These are phyloP conservation scores for Achlya flavicornis DNA, from an alignment of 2,888 invertebrate species.

Conservation along the genomic window DNA sequence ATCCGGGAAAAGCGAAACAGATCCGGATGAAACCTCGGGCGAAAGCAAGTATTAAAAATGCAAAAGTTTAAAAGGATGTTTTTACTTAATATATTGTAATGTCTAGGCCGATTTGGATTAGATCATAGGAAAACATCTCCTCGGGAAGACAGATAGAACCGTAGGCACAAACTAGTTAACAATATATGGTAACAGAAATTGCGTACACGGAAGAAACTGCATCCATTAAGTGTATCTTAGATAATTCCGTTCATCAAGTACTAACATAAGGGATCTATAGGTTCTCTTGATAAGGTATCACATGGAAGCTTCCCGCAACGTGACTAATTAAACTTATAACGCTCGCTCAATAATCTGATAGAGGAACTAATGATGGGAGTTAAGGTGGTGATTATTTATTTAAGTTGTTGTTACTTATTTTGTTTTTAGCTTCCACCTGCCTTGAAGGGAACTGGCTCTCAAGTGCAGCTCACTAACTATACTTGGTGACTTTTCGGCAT, in stretches of 20 bases:
- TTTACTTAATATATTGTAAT: no score
- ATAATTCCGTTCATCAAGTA: background rate
- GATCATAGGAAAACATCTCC: background rate
- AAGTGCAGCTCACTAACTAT: no score
- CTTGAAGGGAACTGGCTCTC: no score
- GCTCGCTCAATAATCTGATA: background rate
- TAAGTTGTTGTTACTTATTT: background rate
- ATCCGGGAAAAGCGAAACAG: no score
- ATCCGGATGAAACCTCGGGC: no score
- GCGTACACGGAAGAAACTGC: background rate
- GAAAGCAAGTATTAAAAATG: no score
- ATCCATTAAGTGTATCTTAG: background rate
- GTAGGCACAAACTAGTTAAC: no score
- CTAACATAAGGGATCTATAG: background rate
- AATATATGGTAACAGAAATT: background rate
- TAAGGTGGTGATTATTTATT: background rate
- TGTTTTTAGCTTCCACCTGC: no score
- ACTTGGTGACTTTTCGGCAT: no score
- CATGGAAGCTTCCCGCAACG: constrained; percentile 1
- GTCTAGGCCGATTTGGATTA: no score
- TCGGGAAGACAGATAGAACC: background rate
- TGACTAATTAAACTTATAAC: constrained; percentile 11
- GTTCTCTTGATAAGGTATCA: constrained; percentile 6
- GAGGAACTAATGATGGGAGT: background rate
- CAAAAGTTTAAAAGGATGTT: no score